phyloP scores from a whole-genome alignment of 2,888 invertebrate species.

The Lacanobia oleracea region DNA sequence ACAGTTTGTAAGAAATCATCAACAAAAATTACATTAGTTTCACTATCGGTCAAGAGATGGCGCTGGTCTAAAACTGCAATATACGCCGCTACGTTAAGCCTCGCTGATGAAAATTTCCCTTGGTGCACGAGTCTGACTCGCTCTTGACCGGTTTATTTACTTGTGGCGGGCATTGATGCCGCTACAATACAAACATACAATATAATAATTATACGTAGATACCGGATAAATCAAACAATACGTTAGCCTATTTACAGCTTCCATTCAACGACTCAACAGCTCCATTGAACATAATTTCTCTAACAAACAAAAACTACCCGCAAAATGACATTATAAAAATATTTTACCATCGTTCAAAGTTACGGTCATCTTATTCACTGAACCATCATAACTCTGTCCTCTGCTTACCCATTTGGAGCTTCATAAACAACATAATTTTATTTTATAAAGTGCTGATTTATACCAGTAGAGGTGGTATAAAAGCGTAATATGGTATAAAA shows the following conservation, averaged over 20 bases:
- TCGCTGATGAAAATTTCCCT: too few species aligned
- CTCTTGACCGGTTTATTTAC: too few species aligned
- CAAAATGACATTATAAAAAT: slow-evolving; percentile 42
- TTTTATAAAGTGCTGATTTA: slow-evolving; percentile 52
- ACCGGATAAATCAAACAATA: too few species aligned
- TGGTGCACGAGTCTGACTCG: too few species aligned
- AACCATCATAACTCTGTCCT: slow-evolving; percentile 30
- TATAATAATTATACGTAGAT: too few species aligned
- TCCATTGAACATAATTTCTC: background rate
- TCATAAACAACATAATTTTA: slow-evolving; percentile 57
- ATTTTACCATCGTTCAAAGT: slow-evolving; percentile 40
- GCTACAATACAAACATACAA: too few species aligned
- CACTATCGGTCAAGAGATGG: too few species aligned
- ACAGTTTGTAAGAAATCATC: too few species aligned
- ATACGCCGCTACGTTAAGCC: too few species aligned
- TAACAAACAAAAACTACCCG: slow-evolving; percentile 34
- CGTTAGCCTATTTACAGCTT: background rate
- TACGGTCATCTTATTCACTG: slow-evolving; percentile 25
- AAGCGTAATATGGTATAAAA: slow-evolving; percentile 49
- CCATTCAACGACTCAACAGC: slow-evolving; percentile 3
- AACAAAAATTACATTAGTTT: too few species aligned
- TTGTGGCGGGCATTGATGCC: too few species aligned
- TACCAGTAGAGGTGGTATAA: slow-evolving; percentile 39
- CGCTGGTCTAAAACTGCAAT: too few species aligned
- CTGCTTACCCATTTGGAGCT: slow-evolving; percentile 39